These are phyloP conservation scores for Hypercompe scribonia DNA, from an alignment of 2,888 invertebrate species.

Conservation along the genomic window DNA sequence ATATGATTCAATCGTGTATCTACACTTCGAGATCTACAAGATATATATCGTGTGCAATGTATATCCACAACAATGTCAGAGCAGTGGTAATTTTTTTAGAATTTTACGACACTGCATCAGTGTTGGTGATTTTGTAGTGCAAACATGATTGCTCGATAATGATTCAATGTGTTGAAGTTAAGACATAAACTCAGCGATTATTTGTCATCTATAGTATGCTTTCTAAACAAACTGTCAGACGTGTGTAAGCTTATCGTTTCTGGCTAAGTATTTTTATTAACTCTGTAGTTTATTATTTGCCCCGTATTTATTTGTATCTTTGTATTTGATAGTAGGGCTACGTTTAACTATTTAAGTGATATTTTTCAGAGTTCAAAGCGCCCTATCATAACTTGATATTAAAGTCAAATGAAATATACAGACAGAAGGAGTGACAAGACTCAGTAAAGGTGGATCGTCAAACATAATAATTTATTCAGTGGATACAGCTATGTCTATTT, in stretches of 20 bases:
- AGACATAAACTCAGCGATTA: too few relatives aligned
- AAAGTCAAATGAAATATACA: constrained; percentile 24
- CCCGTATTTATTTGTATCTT: too few relatives aligned
- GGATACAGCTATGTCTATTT: constrained; percentile 41
- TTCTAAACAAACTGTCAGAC: too few relatives aligned
- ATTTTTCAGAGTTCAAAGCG: background rate
- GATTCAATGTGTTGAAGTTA: too few relatives aligned
- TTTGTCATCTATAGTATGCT: too few relatives aligned
- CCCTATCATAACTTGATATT: constrained; percentile 8
- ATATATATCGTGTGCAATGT: too few relatives aligned
- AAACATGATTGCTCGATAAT: too few relatives aligned
- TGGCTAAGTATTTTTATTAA: background rate
- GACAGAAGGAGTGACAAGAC: constrained; percentile 11
- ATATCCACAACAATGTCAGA: background rate
- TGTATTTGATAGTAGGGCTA: too few relatives aligned
- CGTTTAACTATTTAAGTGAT: background rate
- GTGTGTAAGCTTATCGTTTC: too few relatives aligned
- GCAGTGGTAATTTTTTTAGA: background rate
- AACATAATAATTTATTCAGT: constrained; percentile 53
- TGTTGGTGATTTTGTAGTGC: background rate
- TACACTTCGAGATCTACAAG: background rate
- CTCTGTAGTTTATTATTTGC: too few relatives aligned
- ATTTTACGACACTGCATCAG: background rate
- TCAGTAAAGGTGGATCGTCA: constrained; percentile 35
- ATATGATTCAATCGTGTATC: background rate